These are phyloP conservation scores for Chionodraco myersi DNA, from an alignment of 2,113 vertebrate genomes.

Conservation along the genomic window DNA sequence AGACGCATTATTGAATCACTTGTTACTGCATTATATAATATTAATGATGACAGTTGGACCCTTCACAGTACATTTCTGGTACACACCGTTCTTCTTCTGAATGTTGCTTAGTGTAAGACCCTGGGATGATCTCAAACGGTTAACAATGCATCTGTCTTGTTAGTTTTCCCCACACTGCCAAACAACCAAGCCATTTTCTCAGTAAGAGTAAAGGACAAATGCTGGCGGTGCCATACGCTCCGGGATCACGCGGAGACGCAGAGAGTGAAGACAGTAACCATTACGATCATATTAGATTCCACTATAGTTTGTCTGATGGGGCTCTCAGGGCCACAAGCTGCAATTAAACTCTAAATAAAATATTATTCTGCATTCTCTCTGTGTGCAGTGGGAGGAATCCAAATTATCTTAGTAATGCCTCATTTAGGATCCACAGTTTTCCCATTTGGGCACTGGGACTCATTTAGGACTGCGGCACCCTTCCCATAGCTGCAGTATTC, in stretches of 20 bases:
- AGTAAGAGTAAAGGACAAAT: conserved; percentile 27
- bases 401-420: conserved; percentile 75
- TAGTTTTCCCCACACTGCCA: conserved; percentile 21
- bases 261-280: conserved; percentile 68
- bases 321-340: conserved; percentile 75
- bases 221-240: conserved; percentile 53
- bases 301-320: conserved; percentile 76
- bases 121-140: conserved; percentile 8
- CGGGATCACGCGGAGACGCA: conserved; percentile 50
- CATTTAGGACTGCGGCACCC: conserved; percentile 64
- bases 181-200: conserved; percentile 24
- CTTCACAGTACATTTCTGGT: not conserved
- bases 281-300: conserved; percentile 76
- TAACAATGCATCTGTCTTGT: conserved; percentile 53
- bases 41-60: not conserved
- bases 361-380: conserved; percentile 72
- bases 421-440: conserved; percentile 71
- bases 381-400: conserved; percentile 70
- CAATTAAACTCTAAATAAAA: conserved; percentile 84
- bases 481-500: conserved; percentile 53
- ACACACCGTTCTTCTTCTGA: not conserved
- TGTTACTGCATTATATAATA: too few species aligned
- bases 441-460: conserved; percentile 66
- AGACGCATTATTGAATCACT: too few species aligned
- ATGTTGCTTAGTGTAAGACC: not conserved